A percentile compares a stretch with the other conserved stretches of the same genome.
Conservation (phyloP, 1,140 invertebrate genomes). For the Anthonomus grandis region DNA sequence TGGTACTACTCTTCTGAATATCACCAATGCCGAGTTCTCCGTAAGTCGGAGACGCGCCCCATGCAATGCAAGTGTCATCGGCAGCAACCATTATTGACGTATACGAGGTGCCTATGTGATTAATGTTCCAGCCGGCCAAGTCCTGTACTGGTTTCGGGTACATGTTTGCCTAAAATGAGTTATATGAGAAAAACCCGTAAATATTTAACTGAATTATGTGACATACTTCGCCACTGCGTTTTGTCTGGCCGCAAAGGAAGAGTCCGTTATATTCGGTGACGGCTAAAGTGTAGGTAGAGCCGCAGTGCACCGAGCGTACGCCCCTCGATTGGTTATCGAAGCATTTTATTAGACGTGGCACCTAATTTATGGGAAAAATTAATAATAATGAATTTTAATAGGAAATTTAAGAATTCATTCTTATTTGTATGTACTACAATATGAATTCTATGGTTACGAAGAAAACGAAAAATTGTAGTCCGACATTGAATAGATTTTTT, state of each 20-base stretch:
- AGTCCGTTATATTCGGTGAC: conserved; percentile 74
- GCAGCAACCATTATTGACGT: conserved; percentile 85
- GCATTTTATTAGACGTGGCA: conserved; percentile 85
- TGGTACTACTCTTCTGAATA: conserved; percentile 80
- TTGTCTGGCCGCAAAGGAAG: conserved; percentile 87
- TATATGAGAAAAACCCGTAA: neutral
- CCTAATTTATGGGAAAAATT: no score
- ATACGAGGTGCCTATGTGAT: conserved; percentile 72
- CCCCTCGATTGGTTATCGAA: conserved; percentile 82
- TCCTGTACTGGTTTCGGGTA: conserved; percentile 94
- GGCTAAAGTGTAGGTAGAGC: conserved; percentile 81
- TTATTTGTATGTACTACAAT: no score
- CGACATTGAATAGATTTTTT: no score
- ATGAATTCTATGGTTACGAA: no score
- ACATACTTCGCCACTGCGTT: conserved; percentile 73
- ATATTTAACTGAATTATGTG: no score
- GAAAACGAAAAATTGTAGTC: no score
- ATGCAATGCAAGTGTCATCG: conserved; percentile 85
- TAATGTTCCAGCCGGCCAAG: conserved; percentile 85
- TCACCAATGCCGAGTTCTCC: conserved; percentile 90
- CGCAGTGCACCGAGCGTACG: conserved; percentile 74
- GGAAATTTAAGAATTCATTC: neutral
- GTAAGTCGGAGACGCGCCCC: conserved; percentile 88
- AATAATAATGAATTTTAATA: neutral
- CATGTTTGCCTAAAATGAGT: conserved; percentile 71